Evolutionary conservation across 2,113 vertebrate species (phyloP), one percentile per base, ranked within the genome.

Genomic region (Ia io): DNA sequence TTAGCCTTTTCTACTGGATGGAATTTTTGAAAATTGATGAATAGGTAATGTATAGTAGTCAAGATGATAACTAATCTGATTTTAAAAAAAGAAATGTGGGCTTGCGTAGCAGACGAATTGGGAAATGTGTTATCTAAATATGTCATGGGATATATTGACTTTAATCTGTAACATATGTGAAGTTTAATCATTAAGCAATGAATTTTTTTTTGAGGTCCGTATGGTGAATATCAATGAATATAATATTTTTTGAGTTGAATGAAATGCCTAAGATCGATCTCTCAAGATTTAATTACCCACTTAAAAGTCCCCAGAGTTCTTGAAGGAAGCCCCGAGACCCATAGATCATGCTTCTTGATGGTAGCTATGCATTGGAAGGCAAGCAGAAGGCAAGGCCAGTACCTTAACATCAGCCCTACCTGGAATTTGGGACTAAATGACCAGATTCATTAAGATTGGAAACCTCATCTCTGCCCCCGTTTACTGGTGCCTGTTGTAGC

Each of bases 101-200:
- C 53, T 95, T 44, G 35, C 30, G 59, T 40, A 95, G 85, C 44
- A 91, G 74, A 95, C 88, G 92, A 96, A 97, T 96, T 97, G 78
- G 88, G 84, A 97, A 97, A 97, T 59, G 96, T 97, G 96, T 96
- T 96, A 94, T 97, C 96, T 97, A 96, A 97, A 97, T 97, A 97
- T 97, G 97, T 97, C 96, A 96, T 79, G 49, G 94, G 44, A 69
- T 96, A 97, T 95, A 97, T 95, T 96, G 95, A 82, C 94, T 96
- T 93, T 97, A 97, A 96, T 96, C 74, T 95, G 78, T 93, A 97
- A 97, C 97, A 97, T 95, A 97, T 97, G 97, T 97, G 97, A 95
- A 84, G 78, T 94, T 95, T 96, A 96, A 97, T 97, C 91, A 94
- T 95, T 96, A 95, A 97, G 96, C 95, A 97, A 87, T 92, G 96